Conservation (phyloP, 2,888 invertebrate species). For the Tillus elongatus region DNA sequence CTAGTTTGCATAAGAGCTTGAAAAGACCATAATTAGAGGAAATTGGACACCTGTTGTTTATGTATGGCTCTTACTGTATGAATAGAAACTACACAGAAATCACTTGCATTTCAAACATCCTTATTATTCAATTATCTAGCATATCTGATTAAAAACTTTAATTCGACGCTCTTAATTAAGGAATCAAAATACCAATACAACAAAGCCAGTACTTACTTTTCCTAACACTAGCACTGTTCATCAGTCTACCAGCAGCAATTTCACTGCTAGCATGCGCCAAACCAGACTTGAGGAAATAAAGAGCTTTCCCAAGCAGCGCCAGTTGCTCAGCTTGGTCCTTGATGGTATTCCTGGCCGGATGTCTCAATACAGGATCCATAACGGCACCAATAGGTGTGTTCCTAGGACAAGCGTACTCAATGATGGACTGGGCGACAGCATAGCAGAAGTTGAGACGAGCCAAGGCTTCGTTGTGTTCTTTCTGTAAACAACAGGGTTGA, state of each 20-base stretch:
- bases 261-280: conserved; percentile 82
- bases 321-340: conserved; percentile 65
- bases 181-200: conserved; percentile 3
- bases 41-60: no score
- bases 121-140: no score
- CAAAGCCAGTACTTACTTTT: conserved; percentile 73
- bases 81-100: no score
- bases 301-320: conserved; percentile 78
- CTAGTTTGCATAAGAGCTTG: no score
- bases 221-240: conserved; percentile 86
- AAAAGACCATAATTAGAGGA: no score
- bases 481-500: conserved; percentile 46
- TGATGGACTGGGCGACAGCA: conserved; percentile 88
- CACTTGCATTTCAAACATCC: no score
- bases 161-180: no score
- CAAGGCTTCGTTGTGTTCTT: conserved; percentile 93
- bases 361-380: conserved; percentile 30
- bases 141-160: no score
- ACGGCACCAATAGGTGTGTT: conserved; percentile 58
- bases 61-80: no score
- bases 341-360: conserved; percentile 32
- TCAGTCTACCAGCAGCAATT: conserved; percentile 71
- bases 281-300: conserved; percentile 93
- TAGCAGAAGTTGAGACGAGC: conserved; percentile 95
- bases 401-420: conserved; percentile 77